Evolutionary conservation across 2,113 vertebrate species (phyloP), one percentile per base, ranked within the genome.

Genomic region (Toxotes jaculatrix): DNA sequence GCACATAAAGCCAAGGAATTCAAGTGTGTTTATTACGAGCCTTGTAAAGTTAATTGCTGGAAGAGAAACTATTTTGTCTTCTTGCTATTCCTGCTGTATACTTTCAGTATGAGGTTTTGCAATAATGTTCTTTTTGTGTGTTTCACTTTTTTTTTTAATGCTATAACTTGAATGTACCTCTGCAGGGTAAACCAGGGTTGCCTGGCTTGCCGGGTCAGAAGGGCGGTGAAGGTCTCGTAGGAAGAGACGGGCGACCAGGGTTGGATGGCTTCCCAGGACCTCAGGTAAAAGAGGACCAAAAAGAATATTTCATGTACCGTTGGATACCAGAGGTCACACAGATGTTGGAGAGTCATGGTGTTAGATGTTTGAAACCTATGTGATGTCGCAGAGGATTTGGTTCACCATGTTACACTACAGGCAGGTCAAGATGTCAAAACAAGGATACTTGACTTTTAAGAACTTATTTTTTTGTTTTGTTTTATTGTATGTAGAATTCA

Each of bases 261-360:
- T 79, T 96, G 86, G 96, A 97, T 1, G 98, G 98, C 8, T 93
- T 95, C 36, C 94, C 95, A 0, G 98, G 98, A 75, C 95, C 96
- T 3, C 95, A 95, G 95, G 98, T 98, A 91, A 76, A 87, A 79
- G 1, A 45, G 32, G 13, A 8, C 2, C 1, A 53, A 53, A 49
- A 49, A 49, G 16, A 13, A 45, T 7, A 51, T 7, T n/a, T 40
- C 19, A 67, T 36, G 13, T 34, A 16, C 42, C 42, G 45, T 49
- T 57, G 31, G 32, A 51, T 10, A 72, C 4, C 11, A 60, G 12
- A 74, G 13, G 31, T 27, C 31, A 67, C 7, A 34, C 9, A 2
- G 19, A 11, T 23, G 31, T 61, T 61, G 42, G 32, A 45, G 49
- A 32, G 38, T 17, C 57, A 14, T 9, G 3, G 40, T 60, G 57